A percentile compares a stretch with the other conserved stretches of the same genome.
phyloP scores from a whole-genome alignment of 2,888 invertebrate species.

The Eumacrocentrus americanus region DNA sequence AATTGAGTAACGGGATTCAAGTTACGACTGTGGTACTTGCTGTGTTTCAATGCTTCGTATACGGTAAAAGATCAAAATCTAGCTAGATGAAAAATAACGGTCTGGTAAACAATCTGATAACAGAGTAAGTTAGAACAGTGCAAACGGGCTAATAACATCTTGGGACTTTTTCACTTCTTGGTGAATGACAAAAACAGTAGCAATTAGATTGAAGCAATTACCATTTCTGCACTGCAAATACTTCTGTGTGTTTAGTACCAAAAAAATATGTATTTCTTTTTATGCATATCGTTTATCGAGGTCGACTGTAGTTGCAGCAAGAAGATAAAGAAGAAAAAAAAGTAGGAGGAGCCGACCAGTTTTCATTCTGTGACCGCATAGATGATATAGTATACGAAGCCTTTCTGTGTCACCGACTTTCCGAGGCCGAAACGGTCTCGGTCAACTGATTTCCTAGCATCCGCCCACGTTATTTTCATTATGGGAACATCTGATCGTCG shows the following conservation, averaged over 20 bases:
- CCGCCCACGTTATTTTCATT: slow-evolving; percentile 38
- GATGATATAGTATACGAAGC: slow-evolving; percentile 30
- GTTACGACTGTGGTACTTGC: neutral
- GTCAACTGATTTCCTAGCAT: slow-evolving; percentile 37
- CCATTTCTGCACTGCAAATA: neutral
- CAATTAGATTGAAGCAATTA: neutral
- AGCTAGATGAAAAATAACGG: slow-evolving; percentile 41
- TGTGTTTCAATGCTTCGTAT: neutral
- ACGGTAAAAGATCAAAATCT: slow-evolving; percentile 41
- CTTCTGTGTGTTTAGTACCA: neutral
- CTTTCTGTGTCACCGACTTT: slow-evolving; percentile 45
- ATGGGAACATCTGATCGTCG: neutral
- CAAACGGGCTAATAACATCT: neutral
- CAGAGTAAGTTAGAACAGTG: neutral
- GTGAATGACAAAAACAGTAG: neutral
- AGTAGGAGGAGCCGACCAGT: slow-evolving; percentile 6
- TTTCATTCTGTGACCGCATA: slow-evolving; percentile 37
- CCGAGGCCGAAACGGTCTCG: slow-evolving; percentile 41
- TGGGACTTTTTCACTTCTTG: neutral
- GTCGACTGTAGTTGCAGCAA: slow-evolving; percentile 7
- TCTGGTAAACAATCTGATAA: slow-evolving; percentile 40
- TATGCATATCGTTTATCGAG: neutral
- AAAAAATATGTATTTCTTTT: neutral
- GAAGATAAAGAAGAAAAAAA: neutral
- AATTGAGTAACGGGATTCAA: slow-evolving; percentile 6